Evolutionary conservation across 1,140 invertebrate genomes (phyloP).

Genomic region (Homarus americanus): DNA sequence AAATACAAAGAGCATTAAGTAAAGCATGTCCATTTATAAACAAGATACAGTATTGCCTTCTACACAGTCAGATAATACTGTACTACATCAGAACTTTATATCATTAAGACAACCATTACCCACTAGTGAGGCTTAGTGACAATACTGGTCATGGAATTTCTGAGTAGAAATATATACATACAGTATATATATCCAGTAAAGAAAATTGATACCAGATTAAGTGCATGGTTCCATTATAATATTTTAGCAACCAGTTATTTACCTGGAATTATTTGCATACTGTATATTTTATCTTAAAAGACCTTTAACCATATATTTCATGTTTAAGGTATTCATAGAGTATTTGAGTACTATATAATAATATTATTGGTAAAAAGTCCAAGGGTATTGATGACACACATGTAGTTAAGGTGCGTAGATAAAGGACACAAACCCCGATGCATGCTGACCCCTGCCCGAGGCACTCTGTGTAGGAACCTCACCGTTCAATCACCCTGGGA

Average conservation of each 20-base stretch:
- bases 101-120: background rate
- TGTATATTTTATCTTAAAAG: background rate
- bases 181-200: background rate
- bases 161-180: background rate
- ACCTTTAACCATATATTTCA: background rate
- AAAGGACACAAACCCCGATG: background rate
- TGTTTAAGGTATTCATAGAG: background rate
- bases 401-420: background rate
- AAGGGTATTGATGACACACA: background rate
- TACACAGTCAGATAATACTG: too few relatives aligned
- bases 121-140: background rate
- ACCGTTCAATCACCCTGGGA: background rate
- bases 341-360: background rate
- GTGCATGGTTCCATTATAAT: background rate
- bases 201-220: background rate
- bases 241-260: background rate
- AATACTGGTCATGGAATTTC: background rate
- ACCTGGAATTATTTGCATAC: background rate
- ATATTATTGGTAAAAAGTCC: background rate
- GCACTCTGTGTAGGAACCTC: background rate
- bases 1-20: too few relatives aligned
- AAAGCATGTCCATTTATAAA: too few relatives aligned
- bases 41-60: too few relatives aligned
- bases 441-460: background rate
- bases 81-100: too few relatives aligned